Evolutionary conservation across 2,888 invertebrate genomes (phyloP).

Genomic region (Dynastes grantii): DNA sequence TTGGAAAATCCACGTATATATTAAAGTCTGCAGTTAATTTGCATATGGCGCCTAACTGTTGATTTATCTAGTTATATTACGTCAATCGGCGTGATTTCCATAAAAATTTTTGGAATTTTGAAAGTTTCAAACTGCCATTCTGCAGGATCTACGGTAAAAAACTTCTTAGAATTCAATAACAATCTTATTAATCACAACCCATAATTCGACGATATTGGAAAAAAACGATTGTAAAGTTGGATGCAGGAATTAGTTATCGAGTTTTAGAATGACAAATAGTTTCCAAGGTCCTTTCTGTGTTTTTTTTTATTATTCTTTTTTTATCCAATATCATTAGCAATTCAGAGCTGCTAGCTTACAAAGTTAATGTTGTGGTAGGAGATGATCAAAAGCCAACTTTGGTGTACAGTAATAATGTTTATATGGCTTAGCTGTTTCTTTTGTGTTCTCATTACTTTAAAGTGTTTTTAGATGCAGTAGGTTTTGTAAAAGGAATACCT

Average conservation of each 20-base stretch:
- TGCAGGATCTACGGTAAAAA: constrained; percentile 29
- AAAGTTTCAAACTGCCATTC: constrained; percentile 30
- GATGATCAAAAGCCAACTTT: not conserved
- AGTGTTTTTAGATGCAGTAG: no score
- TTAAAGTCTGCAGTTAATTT: constrained; percentile 37
- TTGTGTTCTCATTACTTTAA: no score
- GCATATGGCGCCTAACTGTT: constrained; percentile 48
- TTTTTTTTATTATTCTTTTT: constrained; percentile 2
- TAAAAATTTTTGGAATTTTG: constrained; percentile 45
- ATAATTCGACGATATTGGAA: constrained; percentile 13
- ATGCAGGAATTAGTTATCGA: constrained; percentile 31
- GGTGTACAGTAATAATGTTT: no score
- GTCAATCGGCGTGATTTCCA: constrained; percentile 38
- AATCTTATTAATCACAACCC: constrained; percentile 43
- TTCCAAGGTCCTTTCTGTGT: constrained; percentile 36
- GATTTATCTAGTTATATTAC: constrained; percentile 39
- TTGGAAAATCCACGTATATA: constrained; percentile 41
- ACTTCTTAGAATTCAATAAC: constrained; percentile 40
- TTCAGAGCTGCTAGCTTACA: constrained; percentile 19
- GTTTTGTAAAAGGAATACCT: no score
- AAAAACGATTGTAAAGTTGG: constrained; percentile 39
- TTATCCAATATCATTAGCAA: not conserved
- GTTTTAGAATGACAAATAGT: constrained; percentile 36
- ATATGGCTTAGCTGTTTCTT: no score
- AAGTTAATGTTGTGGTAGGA: constrained; percentile 16